Percentiles rank a stretch among this genome's conserved stretches.
These are phyloP conservation scores for Melanerpes formicivorus DNA, from an alignment of 2,113 vertebrate species.

Conservation along the genomic window DNA sequence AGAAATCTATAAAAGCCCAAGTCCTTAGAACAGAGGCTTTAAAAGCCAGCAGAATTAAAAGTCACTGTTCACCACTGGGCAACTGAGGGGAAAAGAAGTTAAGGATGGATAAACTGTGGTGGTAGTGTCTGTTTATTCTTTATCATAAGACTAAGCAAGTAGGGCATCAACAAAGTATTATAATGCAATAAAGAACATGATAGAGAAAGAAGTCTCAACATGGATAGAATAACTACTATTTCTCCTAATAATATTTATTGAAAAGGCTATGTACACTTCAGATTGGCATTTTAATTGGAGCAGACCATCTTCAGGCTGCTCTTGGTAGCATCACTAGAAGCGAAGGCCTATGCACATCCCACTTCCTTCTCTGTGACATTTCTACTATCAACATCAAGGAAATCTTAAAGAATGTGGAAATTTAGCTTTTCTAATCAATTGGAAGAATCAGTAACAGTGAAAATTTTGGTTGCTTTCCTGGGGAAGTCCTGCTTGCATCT, in stretches of 20 bases:
- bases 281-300: background rate
- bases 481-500: background rate
- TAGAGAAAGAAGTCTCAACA: constrained; percentile 12
- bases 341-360: background rate
- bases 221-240: constrained; percentile 14
- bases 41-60: background rate
- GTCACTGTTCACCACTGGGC: background rate
- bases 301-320: background rate
- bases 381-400: accelerated
- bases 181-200: constrained; percentile 41
- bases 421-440: background rate
- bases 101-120: constrained; percentile 3
- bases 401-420: background rate
- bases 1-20: background rate
- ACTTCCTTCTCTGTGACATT: background rate
- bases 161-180: background rate
- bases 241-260: background rate
- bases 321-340: background rate
- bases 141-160: background rate
- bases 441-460: background rate
- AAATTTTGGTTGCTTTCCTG: background rate
- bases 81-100: background rate
- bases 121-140: background rate
- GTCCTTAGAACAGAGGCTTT: background rate
- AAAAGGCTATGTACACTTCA: background rate